Base-by-base conservation (phyloP, 2,888 invertebrate species). In the Drosophila gaucha region DNA sequence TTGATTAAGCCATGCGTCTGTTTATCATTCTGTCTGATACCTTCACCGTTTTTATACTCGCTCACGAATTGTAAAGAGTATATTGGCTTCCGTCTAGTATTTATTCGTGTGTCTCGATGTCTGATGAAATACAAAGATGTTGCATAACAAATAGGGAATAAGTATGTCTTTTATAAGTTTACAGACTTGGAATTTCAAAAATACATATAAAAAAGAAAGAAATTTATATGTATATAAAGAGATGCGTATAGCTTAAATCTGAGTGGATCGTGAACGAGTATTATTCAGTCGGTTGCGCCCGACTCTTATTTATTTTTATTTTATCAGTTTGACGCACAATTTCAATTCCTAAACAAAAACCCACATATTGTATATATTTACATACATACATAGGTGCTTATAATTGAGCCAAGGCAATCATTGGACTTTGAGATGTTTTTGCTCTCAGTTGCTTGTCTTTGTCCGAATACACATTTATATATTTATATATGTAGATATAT, bases 361-460 rank as follows among this genome's bases (percentile, higher is more conserved):
- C 18, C 43, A 44, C 43, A 20, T 33, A 8, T 22, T 39, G 14
- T 18, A 41, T 35, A 24, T 4, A 33, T 44, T 16, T 46, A 44
- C 55, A 10, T 38, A 41, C 3, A 38, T 20, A 16, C 5, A 22
- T 44, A 57, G 8, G 12, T 26, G 24, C 12, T n/a, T 39, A 47
- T 18, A 46, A 39, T 64, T 22, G 44, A 56, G 44, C 22, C 16
- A 14, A 41, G 20, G 39, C 46, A 46, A 20, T 64, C 33, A 22
- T 65, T 18, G 63, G 31, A 64, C 39, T 30, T 35, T 51, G 38
- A n/a, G 12, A 20, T 60, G 26, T 39, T 47, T 9, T 18, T 43
- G 33, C 30, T 46, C 16, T n/a, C n/a, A n/a, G n/a, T n/a, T n/a
- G n/a, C n/a, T n/a, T n/a, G n/a, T n/a, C n/a, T n/a, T n/a, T n/a